These are phyloP conservation scores for Pseudachorutes palmiensis DNA, from an alignment of 1,140 invertebrate genomes.

Conservation along the genomic window DNA sequence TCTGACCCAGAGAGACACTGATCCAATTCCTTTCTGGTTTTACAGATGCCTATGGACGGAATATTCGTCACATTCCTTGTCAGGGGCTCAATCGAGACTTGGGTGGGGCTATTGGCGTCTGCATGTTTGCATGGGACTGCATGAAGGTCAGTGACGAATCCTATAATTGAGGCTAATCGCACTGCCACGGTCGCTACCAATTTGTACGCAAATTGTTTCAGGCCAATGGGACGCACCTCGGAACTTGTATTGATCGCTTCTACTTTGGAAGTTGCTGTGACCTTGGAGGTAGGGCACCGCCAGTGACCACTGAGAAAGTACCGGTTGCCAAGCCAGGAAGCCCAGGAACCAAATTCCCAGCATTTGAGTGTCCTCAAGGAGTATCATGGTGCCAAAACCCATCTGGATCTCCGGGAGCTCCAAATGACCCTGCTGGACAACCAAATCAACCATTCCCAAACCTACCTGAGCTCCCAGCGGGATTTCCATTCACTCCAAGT, in stretches of 20 bases:
- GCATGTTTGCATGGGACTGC: slow-evolving; percentile 91
- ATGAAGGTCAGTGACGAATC: slow-evolving; percentile 50
- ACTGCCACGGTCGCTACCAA: neutral
- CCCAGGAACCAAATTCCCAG: neutral
- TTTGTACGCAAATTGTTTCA: slow-evolving; percentile 4
- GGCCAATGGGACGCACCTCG: slow-evolving; percentile 38
- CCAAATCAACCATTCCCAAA: neutral
- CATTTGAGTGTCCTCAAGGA: neutral
- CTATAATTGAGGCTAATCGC: neutral
- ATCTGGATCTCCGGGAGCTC: neutral
- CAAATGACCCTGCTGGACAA: neutral
- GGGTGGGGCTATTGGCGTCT: slow-evolving; percentile 68
- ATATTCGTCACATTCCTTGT: slow-evolving; percentile 77
- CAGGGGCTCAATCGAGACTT: slow-evolving; percentile 54
- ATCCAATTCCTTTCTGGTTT: neutral
- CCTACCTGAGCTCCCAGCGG: neutral
- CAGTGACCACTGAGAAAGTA: neutral
- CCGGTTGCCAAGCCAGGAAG: neutral
- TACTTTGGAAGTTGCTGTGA: slow-evolving; percentile 39
- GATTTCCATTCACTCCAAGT: neutral
- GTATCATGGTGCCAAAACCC: slow-evolving; percentile 2
- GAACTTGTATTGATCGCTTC: slow-evolving; percentile 38
- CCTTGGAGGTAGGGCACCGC: slow-evolving; percentile 26
- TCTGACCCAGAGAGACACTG: slow-evolving; percentile 8
- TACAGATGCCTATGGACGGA: slow-evolving; percentile 62